Evolutionary conservation across 2,888 invertebrate species (phyloP).

Genomic region (Eilema sororculum): DNA sequence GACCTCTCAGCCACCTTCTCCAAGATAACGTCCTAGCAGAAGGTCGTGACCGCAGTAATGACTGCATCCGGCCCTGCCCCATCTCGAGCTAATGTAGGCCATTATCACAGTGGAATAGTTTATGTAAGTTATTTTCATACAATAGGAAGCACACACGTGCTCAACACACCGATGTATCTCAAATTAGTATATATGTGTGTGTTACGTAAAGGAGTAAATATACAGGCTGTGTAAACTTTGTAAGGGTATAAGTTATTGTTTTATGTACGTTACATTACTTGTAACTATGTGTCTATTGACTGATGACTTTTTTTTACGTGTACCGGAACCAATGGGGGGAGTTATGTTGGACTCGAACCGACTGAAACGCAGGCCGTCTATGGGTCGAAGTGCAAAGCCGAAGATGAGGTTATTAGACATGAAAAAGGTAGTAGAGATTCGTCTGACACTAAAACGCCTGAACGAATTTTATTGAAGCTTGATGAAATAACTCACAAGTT

Average conservation of each 20-base stretch:
- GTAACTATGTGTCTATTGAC: neutral
- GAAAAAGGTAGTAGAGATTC: too few relatives aligned
- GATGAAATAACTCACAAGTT: neutral
- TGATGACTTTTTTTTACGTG: too few relatives aligned
- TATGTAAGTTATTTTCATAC: constrained; percentile 5
- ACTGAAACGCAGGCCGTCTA: too few relatives aligned
- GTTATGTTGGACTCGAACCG: too few relatives aligned
- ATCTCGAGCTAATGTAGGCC: constrained; percentile 7
- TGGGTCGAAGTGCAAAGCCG: too few relatives aligned
- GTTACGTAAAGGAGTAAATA: neutral
- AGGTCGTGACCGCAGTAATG: constrained; percentile 9
- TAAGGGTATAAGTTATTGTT: neutral
- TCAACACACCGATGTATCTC: neutral
- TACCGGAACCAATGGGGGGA: too few relatives aligned
- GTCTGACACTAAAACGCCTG: too few relatives aligned
- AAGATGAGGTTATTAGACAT: too few relatives aligned
- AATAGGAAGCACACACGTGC: neutral
- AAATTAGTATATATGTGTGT: neutral
- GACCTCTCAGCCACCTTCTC: neutral
- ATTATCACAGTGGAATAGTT: constrained; percentile 2
- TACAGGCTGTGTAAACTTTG: neutral
- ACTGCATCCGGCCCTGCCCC: constrained; percentile 7
- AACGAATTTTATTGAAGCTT: neutral
- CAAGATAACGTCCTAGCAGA: neutral
- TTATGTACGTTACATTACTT: neutral